Evolutionary conservation across 2,797 vertebrate species (phyloP), one percentile per base, ranked within the genome.

Genomic region (Petrocephalus schoutedeni): DNA sequence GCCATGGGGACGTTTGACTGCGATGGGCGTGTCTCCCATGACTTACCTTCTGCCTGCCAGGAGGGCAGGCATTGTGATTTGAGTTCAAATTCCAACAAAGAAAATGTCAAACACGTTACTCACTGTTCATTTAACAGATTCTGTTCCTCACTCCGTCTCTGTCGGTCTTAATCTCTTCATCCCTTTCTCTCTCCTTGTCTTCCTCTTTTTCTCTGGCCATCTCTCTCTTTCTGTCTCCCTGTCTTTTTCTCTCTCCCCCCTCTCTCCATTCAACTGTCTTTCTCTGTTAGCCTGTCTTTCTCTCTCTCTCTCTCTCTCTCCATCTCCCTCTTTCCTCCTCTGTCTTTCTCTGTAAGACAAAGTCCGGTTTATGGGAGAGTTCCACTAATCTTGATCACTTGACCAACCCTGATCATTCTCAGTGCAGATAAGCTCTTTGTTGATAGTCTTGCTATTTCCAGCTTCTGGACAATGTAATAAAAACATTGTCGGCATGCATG

Each of bases 21-120:
- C 2, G 77, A 54, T 23, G 80, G 80, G 45, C 80, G 51, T 23
- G 51, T 83, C n/a, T 28, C 80, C 45, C 80, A 84, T 84, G 45
- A 84, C 51, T 84, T 2, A 54, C 49, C 45, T 51, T 54, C 80
- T 84, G 51, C 80, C 80, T 84, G 80, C 80, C 80, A 84, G 54
- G 53, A 54, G 49, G 23, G 23, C 80, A 54, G 16, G 53, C 12
- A 12, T 14, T 51, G 51, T 54, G 49, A 84, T n/a, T 84, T 45
- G 16, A 84, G 80, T n/a, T 84, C 45, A 84, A 84, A 84, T 23
- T 84, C n/a, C 49, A 84, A 21, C 45, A 21, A 83, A 21, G 80
- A 54, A 54, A 84, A 84, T 53, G 80, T 84, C 51, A 54, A 5
- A 28, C 51, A n/a, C 23, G 8, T 54, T 54, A 6, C 80, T 54